Evolutionary conservation across 2,797 vertebrate species (phyloP), one percentile per base, ranked within the genome.

Genomic region (Microhierax caerulescens): DNA sequence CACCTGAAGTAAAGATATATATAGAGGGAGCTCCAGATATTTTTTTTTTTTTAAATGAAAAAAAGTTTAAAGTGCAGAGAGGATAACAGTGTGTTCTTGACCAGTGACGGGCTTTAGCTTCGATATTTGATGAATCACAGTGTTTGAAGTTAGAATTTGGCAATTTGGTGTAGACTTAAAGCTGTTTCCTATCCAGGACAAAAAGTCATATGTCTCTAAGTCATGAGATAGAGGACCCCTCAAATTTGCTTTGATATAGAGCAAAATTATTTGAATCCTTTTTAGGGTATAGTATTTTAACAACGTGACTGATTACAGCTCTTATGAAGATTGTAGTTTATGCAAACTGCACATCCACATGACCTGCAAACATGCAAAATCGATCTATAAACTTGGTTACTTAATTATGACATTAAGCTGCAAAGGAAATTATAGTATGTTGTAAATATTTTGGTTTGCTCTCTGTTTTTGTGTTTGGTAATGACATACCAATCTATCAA

Each of bases 401-500:
- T 88, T 90, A 90, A 86, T 76, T 72, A 72, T 43, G 64, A 59
- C 50, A 93, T 92, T 95, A 87, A 88, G 27, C 11, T 80, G 57
- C 74, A 45, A 88, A 67, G 51, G 53, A 61, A 77, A 75, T 82
- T 93, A 85, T 13, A 37, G 47, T 63, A 75, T 50, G 48, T 25
- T 85, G 81, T 81, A 87, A 88, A 95, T 96, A 94, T 76, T 97
- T 95, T 93, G 64, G 92, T 96, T 97, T 94, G 76, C 16, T 83
- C 86, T 87, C 84, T 60, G 47, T 25, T 95, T 95, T 88, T 93
- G 65, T 93, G 60, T 73, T 79, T 73, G 76, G 41, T 74, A 91
- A 72, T 75, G 37, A 76, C 41, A 10, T 93, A 88, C 57, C 17
- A 37, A 92, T 96, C 92, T 67, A 94, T 97, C 88, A 93, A 50